These are phyloP conservation scores for Lasioglossum calceatum DNA, from an alignment of 2,888 invertebrate species.

Conservation along the genomic window DNA sequence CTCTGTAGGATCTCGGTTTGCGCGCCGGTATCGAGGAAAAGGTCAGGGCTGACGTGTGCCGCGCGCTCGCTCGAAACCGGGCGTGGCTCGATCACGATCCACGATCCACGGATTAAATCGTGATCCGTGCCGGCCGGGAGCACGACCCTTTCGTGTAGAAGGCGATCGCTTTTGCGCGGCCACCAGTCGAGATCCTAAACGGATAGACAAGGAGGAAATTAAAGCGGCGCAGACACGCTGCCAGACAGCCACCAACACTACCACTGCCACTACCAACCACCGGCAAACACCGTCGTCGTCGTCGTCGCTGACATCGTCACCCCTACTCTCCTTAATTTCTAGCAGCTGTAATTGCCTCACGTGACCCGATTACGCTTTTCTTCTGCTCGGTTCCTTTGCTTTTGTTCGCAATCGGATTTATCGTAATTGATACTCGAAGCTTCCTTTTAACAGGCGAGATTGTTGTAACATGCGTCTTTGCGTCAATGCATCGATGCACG, in stretches of 20 bases:
- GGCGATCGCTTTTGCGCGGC: conserved; percentile 48
- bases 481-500: no score
- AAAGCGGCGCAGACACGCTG: conserved; percentile 20
- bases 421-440: not conserved
- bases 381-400: not conserved
- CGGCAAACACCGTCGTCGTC: not conserved
- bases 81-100: conserved; percentile 61
- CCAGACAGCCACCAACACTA: conserved; percentile 10
- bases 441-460: not conserved
- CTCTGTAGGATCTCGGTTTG: conserved; percentile 43
- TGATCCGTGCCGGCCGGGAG: conserved; percentile 64
- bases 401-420: not conserved
- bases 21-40: conserved; percentile 55
- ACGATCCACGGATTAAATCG: conserved; percentile 66
- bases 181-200: conserved; percentile 35
- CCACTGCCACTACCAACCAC: not conserved
- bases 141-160: conserved; percentile 60
- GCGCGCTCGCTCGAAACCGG: conserved; percentile 51
- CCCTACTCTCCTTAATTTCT: not conserved
- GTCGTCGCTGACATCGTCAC: not conserved
- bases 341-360: conserved; percentile 20
- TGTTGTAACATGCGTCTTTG: not conserved
- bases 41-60: conserved; percentile 75
- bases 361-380: not conserved
- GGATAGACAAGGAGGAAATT: conserved; percentile 29